Base-by-base conservation (phyloP, 2,797 vertebrate genomes). In the Hippoglossus hippoglossus region DNA sequence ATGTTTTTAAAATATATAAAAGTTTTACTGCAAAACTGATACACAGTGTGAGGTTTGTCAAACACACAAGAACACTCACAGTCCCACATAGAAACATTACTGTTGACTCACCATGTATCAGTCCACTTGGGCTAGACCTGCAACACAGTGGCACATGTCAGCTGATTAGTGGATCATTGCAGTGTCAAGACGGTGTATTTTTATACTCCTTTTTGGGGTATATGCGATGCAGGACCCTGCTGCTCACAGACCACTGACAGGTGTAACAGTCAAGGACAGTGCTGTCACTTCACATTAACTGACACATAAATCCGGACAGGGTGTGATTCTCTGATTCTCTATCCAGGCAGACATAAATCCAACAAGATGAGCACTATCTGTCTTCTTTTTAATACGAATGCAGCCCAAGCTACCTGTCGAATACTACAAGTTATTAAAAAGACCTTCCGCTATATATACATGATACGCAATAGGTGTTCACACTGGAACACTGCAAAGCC, bases 221-320 rank as follows among this genome's bases (percentile, higher is more conserved):
- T 31, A 75, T 77, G 75, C 53, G 71, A 55, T 80, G 83, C 73
- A 49, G 81, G 78, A 84, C 85, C 81, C 75, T 77, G 84, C 87
- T 87, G 87, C 83, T 92, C 85, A 82, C 64, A 87, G 86, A 83
- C 87, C 85, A 83, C 84, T 93, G 93, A 91, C 91, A 94, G 89
- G 89, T 92, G 90, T 90, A 77, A 63, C 79, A 91, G 88, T 89
- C 90, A 92, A 93, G 93, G 92, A 91, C 88, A 77, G 21, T 22
- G 65, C 89, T 92, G 94, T 94, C 93, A 90, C 87, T 90, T 91
- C 80, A 81, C 73, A 93, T 93, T 91, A 93, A 90, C 90, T 87
- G 83, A 93, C 90, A 91, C 86, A 90, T 91, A 90, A 81, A 91
- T 92, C 86, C 62, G 68, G 74, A 85, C 80, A 80, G 78, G 82